Evolutionary conservation across 2,888 invertebrate genomes (phyloP).

Genomic region (Troides helena): DNA sequence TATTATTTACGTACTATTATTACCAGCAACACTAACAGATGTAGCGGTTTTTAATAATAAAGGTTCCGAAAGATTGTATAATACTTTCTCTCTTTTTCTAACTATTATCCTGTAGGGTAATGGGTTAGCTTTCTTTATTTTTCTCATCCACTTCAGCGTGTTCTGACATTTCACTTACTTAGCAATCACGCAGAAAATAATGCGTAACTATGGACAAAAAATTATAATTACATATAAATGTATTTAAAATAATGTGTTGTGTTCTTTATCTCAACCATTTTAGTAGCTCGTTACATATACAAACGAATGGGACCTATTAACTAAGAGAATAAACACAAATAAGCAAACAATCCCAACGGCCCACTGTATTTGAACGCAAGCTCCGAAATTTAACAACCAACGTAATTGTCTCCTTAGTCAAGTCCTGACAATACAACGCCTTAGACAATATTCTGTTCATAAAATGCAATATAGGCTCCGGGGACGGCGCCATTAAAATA

Average conservation of each 20-base stretch:
- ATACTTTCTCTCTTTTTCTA: too few species aligned
- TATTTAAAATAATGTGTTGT: background rate
- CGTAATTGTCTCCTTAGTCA: conserved; percentile 41
- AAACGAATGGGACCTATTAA: conserved; percentile 7
- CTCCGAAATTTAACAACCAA: conserved; percentile 38
- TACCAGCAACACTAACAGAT: too few species aligned
- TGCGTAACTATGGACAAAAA: too few species aligned
- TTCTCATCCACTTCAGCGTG: too few species aligned
- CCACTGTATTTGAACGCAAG: conserved; percentile 33
- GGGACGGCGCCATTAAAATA: conserved; percentile 71
- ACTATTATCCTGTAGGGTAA: too few species aligned
- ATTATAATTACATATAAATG: too few species aligned
- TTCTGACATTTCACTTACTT: too few species aligned
- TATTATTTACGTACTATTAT: too few species aligned
- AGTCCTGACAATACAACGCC: conserved; percentile 49
- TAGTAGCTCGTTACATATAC: background rate
- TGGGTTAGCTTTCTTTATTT: too few species aligned
- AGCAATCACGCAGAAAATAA: too few species aligned
- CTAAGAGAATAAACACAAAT: conserved; percentile 17
- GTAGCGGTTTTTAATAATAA: too few species aligned
- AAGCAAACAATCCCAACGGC: conserved; percentile 25
- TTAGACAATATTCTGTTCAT: conserved; percentile 57
- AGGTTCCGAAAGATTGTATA: too few species aligned
- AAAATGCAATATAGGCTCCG: conserved; percentile 62
- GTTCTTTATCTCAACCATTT: background rate